Conservation (phyloP, 2,113 vertebrate genomes). For the Onychostruthus taczanowskii region DNA sequence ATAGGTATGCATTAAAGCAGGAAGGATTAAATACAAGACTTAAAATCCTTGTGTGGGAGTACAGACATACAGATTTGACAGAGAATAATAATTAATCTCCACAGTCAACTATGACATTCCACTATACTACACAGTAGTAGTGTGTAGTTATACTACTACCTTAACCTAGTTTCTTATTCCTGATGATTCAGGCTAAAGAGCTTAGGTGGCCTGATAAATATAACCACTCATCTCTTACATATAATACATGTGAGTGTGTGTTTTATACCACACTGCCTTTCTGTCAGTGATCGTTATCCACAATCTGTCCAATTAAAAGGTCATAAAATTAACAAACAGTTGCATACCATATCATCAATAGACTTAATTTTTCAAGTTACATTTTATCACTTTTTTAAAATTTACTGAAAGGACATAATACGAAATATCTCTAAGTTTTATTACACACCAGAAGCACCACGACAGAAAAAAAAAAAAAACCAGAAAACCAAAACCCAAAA, state of each 20-base stretch:
- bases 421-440: background rate
- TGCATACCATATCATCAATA: background rate
- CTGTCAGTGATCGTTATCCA: background rate
- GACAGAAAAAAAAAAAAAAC: background rate
- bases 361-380: background rate
- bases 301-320: background rate
- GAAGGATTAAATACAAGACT: background rate
- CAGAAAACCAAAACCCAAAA: background rate
- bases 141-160: background rate
- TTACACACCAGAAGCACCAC: background rate
- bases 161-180: background rate
- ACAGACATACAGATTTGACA: background rate
- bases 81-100: background rate
- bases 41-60: background rate
- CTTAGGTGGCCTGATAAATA: background rate
- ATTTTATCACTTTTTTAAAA: background rate
- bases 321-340: background rate
- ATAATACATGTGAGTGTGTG: background rate
- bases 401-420: background rate
- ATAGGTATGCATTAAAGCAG: background rate
- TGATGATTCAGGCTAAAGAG: background rate
- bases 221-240: background rate
- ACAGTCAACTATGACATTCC: background rate
- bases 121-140: background rate
- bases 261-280: background rate